Evolutionary conservation across 2,797 vertebrate genomes (phyloP), one percentile per base, ranked within the genome.

Genomic region (Phalloptychus januarius): DNA sequence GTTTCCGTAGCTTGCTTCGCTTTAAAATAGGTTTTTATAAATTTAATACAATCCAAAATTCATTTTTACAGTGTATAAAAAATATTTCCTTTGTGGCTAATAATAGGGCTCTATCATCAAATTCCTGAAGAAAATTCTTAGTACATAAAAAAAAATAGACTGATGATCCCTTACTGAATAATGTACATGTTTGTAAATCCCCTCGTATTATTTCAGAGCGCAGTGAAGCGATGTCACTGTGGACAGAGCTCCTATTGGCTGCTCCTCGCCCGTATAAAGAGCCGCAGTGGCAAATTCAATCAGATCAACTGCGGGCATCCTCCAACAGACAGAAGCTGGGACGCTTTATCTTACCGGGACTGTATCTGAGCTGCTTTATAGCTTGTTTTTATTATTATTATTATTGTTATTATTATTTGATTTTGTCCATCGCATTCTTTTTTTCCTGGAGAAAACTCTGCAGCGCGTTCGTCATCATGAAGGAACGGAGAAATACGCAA

Each of bases 401-500:
- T 2, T 48, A 45, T 1, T 18, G 2, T 18, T 50, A 3, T 20
- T 23, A 50, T 23, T 50, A n/a, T 44, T 70, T 44, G 12, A 42
- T 70, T 70, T 70, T 44, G 40, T 44, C n/a, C 16, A 2, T 28
- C 0, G 3, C 25, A 7, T 70, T 28, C 42, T 42, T 15, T 1
- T 72, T 79, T 74, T 72, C 63, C 5, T 40, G 36, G 42, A 40
- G 45, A 48, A 78, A 77, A 81, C 25, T 50, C 75, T 74, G 79
- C 46, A 76, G 18, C 45, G 40, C 31, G 61, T 10, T 45, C 54
- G 25, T 36, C 75, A 92, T 2, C 67, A 99, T 98, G 98, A 97
- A 97, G 94, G 98, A 98, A 85, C 95, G 97, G 91, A 96, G 97
- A 90, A 95, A 94, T 69, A 95, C 94, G 0, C 95, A 97, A 92